These are phyloP conservation scores for Genyomyrus donnyi DNA, from an alignment of 2,113 vertebrate species.

Conservation along the genomic window DNA sequence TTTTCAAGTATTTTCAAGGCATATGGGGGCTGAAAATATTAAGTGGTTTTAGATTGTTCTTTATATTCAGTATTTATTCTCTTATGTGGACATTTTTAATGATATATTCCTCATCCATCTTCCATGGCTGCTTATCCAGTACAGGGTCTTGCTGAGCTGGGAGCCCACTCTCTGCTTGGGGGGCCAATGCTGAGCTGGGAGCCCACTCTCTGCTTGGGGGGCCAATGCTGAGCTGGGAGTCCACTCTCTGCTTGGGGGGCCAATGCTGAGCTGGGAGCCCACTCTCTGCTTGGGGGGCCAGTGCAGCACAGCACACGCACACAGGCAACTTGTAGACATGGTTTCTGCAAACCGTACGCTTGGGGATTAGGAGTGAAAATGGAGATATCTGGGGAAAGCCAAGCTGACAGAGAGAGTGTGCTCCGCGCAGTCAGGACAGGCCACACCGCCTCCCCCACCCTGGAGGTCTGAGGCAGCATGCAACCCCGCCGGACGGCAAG, in stretches of 20 bases:
- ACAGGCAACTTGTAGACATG: background rate
- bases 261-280: background rate
- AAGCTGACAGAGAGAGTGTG: background rate
- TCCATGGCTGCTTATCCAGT: background rate
- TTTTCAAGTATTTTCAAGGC: too few relatives aligned
- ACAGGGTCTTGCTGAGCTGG: background rate
- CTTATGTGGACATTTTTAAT: background rate
- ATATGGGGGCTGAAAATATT: background rate
- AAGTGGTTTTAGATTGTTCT: background rate
- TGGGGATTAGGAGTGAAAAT: background rate
- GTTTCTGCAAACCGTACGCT: background rate
- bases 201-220: too few relatives aligned
- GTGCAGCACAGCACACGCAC: background rate
- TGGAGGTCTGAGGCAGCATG: background rate
- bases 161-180: background rate
- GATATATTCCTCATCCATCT: background rate
- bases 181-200: background rate
- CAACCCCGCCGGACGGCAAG: background rate
- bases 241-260: background rate
- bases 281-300: background rate
- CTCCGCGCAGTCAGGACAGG: background rate
- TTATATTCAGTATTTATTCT: background rate
- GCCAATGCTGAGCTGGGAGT: background rate
- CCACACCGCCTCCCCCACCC: background rate
- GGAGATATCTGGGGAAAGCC: background rate